phyloP scores from a whole-genome alignment of 2,797 vertebrate genomes.

The Scleropages formosus region DNA sequence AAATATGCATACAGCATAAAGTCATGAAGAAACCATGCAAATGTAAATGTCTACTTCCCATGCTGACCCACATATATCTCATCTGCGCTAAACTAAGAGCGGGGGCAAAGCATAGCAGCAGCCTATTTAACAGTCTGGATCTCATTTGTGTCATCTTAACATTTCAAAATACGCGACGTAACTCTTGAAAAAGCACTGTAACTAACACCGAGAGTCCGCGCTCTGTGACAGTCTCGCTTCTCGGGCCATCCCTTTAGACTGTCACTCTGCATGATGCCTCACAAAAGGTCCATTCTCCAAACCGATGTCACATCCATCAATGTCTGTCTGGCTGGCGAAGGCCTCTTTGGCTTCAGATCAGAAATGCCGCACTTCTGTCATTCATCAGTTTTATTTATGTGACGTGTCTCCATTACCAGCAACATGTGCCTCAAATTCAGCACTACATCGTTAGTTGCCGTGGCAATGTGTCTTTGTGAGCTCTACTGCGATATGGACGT shows the following conservation, averaged over 20 bases:
- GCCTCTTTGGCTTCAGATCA: slow-evolving; percentile 7
- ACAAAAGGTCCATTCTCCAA: slow-evolving; percentile 23
- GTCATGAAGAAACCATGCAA: not conserved
- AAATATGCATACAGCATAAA: no score
- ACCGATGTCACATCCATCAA: slow-evolving; percentile 11
- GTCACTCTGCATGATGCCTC: slow-evolving; percentile 19
- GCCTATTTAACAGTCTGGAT: slow-evolving; percentile 23
- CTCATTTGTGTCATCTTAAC: slow-evolving; percentile 23
- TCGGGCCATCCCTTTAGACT: slow-evolving; percentile 9
- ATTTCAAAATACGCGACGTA: slow-evolving; percentile 18
- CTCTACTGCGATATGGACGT: not conserved
- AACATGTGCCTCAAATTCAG: slow-evolving; percentile 27
- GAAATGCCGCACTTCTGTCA: slow-evolving; percentile 33
- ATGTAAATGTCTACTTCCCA: not conserved
- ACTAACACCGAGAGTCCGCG: slow-evolving; percentile 10
- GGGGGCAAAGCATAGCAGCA: slow-evolving; percentile 25
- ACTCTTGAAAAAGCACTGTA: not conserved
- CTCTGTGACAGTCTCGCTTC: slow-evolving; percentile 16
- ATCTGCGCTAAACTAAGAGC: slow-evolving; percentile 6
- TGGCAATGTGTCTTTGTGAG: slow-evolving; percentile 6
- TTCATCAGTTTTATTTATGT: slow-evolving; percentile 33
- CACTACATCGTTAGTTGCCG: slow-evolving; percentile 13
- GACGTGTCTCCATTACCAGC: slow-evolving; percentile 36
- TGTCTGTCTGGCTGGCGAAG: slow-evolving; percentile 1
- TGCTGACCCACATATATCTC: not conserved